phyloP scores from a whole-genome alignment of 2,888 invertebrate species.

The Zele albiditarsus region DNA sequence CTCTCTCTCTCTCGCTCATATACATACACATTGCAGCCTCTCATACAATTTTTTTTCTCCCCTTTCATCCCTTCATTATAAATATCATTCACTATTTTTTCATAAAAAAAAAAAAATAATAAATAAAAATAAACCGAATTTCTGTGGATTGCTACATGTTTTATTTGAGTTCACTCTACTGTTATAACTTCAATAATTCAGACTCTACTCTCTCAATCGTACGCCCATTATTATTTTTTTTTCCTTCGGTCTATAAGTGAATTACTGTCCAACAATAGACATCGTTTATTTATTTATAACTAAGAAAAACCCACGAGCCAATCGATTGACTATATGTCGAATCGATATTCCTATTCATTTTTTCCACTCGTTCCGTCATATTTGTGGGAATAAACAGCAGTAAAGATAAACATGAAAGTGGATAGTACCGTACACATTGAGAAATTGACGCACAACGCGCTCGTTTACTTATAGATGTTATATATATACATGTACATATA shows the following conservation, averaged over 20 bases:
- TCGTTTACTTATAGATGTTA: background rate
- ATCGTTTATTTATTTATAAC: conserved; percentile 35
- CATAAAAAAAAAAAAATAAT: background rate
- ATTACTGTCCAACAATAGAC: conserved; percentile 45
- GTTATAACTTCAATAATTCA: background rate
- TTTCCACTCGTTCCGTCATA: conserved; percentile 5
- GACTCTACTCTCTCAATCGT: conserved; percentile 10
- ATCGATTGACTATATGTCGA: conserved; percentile 33
- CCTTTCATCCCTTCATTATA: conserved; percentile 51
- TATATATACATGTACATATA: background rate
- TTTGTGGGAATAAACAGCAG: conserved; percentile 57
- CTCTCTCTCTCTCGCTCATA: conserved; percentile 57
- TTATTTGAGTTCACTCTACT: no score
- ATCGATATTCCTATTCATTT: conserved; percentile 30
- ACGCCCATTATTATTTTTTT: conserved; percentile 37
- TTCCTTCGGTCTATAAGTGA: conserved; percentile 34
- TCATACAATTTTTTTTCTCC: conserved; percentile 53
- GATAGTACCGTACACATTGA: conserved; percentile 45
- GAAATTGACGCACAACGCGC: conserved; percentile 1
- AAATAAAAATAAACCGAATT: background rate
- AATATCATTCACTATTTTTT: conserved; percentile 39
- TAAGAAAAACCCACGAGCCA: background rate
- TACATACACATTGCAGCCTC: conserved; percentile 58
- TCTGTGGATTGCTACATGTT: no score
- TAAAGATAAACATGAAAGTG: conserved; percentile 59